Percentiles rank a stretch among this genome's conserved stretches.
These are phyloP conservation scores for Meteorus sp. DNA, from an alignment of 1,140 invertebrate species.

Conservation along the genomic window DNA sequence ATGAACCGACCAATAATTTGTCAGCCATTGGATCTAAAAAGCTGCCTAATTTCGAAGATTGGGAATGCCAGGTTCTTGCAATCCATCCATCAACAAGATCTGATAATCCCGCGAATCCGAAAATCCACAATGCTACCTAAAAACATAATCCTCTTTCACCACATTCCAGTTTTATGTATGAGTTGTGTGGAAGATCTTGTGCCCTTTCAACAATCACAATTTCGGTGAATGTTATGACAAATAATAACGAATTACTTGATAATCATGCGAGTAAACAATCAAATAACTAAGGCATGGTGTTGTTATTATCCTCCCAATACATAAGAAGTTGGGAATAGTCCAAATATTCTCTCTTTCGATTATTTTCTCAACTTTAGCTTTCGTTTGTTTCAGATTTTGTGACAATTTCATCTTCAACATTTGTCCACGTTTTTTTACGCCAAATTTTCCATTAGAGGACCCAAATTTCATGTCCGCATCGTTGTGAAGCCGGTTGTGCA, in stretches of 20 bases:
- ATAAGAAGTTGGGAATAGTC: constrained; percentile 91
- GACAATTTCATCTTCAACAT: constrained; percentile 42
- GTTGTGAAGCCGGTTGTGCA: constrained; percentile 33
- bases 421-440: constrained; percentile 34
- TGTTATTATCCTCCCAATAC: constrained; percentile 77
- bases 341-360: constrained; percentile 82
- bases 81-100: constrained; percentile 87
- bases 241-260: constrained; percentile 64
- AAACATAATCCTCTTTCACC: too few relatives aligned
- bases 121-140: constrained; percentile 48
- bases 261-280: constrained; percentile 70
- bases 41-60: constrained; percentile 89
- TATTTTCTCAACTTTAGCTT: constrained; percentile 48
- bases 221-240: too few relatives aligned
- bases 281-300: constrained; percentile 87
- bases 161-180: too few relatives aligned
- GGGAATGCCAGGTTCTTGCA: constrained; percentile 86
- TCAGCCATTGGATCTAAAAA: constrained; percentile 98
- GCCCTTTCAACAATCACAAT: not conserved
- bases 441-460: too few relatives aligned
- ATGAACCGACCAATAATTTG: constrained; percentile 87
- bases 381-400: constrained; percentile 46
- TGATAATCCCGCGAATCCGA: constrained; percentile 50
- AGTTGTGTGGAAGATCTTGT: not conserved
- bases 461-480: constrained; percentile 31